Evolutionary conservation across 2,113 vertebrate genomes (phyloP).

Genomic region (Heptranchias perlo): DNA sequence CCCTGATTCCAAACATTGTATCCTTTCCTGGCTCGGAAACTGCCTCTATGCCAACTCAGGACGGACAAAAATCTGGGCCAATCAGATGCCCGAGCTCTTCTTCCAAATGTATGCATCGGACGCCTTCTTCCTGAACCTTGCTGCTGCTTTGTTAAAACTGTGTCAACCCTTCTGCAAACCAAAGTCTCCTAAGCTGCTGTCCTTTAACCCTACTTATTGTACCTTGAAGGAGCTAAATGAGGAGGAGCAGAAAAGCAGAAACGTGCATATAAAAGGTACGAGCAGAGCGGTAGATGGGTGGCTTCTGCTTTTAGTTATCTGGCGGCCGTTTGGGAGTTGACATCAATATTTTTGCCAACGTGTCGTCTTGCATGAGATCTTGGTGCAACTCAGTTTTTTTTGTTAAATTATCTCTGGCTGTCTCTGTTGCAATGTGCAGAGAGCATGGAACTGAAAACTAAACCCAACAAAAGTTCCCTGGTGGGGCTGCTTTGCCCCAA

Average conservation of each 20-base stretch:
- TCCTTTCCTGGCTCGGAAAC: constrained; percentile 89
- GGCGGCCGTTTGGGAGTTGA: not conserved
- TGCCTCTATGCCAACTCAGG: constrained; percentile 88
- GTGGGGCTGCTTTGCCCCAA: not conserved
- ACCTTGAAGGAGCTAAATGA: constrained; percentile 84
- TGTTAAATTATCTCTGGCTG: not conserved
- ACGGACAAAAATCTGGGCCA: constrained; percentile 95
- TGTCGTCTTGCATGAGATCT: not conserved
- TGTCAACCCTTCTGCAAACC: constrained; percentile 97
- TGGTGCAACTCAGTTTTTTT: not conserved
- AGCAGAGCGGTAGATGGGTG: fast-evolving
- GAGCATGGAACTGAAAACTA: not conserved
- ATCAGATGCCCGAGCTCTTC: constrained; percentile 97
- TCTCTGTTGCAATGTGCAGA: not conserved
- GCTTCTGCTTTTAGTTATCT: not conserved
- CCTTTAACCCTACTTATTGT: constrained; percentile 93
- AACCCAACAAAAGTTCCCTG: not conserved
- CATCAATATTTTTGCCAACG: too few species aligned
- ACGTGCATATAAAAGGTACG: constrained; percentile 83
- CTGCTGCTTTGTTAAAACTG: constrained; percentile 83
- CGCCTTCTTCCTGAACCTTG: constrained; percentile 91
- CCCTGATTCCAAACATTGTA: constrained; percentile 81
- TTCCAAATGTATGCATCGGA: constrained; percentile 94
- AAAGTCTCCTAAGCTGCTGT: constrained; percentile 77
- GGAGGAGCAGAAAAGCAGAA: constrained; percentile 80